Base-by-base conservation (phyloP, 1,140 invertebrate genomes). In the Arctopsyche grandis region DNA sequence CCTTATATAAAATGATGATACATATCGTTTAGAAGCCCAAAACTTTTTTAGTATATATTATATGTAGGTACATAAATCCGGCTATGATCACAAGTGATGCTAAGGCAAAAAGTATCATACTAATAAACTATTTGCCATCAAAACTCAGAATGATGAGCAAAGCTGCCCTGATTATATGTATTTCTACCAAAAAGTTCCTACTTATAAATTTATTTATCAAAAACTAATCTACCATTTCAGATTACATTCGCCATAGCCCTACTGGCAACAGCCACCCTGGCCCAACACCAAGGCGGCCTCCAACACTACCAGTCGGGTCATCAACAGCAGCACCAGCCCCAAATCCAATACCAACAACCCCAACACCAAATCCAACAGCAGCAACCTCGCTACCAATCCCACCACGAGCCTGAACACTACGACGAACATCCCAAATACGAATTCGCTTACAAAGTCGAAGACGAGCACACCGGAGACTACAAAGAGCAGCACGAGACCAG, bases 401-500 rank as follows among this genome's bases (percentile, higher is more conserved):
- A 76, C 14, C 85, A 83, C 79, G 83, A 85, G 63, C 82, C 85
- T 75, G 86, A 86, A 80, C 86, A 89, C 60, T 46, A 81, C 84
- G n/a, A 86, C 43, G 60, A 86, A 0, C 86, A 87, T 83, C 87
- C 87, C 0, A 87, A 88, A 77, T 89, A 89, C 77, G 81, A 87
- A 38, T 89, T 85, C 79, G 83, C 85, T 0, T 89, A 89, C 73
- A 87, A 86, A n/a, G 87, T 89, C 5, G 84, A 89, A 69, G 88
- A 89, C 80, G 85, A 87, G 66, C 86, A 89, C 44, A 88, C 88
- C 0, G 88, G 88, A 3, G 88, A 90, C 79, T 86, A 87, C 75
- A 90, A 90, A 75, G 86, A 86, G 75, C 90, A 91, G 74, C 86
- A 89, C 78, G 90, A 91, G 82, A 85, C 88, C 75, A 84, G 90